These are phyloP conservation scores for Brachirus orientalis DNA, from an alignment of 2,113 vertebrate species.

Conservation along the genomic window DNA sequence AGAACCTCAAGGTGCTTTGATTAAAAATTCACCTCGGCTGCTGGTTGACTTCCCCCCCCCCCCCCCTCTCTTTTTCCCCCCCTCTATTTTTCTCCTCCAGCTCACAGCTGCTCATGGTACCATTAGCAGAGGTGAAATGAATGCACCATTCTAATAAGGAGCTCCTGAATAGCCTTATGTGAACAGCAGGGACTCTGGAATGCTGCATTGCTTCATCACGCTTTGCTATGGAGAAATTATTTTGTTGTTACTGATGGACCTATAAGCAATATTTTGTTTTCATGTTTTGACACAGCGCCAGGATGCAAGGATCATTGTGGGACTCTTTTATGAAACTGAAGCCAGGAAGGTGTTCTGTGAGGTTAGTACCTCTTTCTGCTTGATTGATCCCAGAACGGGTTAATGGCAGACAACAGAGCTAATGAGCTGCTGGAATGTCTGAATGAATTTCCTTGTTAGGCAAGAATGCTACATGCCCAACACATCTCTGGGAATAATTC, in stretches of 20 bases:
- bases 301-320: slow-evolving; percentile 95
- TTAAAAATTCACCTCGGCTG: slow-evolving; percentile 77
- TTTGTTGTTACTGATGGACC: slow-evolving; percentile 27
- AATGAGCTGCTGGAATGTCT: slow-evolving; percentile 50
- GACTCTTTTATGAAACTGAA: slow-evolving; percentile 96
- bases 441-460: no score
- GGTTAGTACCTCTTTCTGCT: slow-evolving; percentile 77
- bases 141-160: slow-evolving; percentile 66
- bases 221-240: slow-evolving; percentile 21
- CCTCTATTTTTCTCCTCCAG: slow-evolving; percentile 4
- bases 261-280: slow-evolving; percentile 32
- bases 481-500: no score
- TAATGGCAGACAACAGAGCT: slow-evolving; percentile 45
- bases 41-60: slow-evolving; percentile 17
- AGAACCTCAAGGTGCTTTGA: slow-evolving; percentile 93
- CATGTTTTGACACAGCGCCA: slow-evolving; percentile 84
- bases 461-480: no score
- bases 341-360: slow-evolving; percentile 96
- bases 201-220: slow-evolving; percentile 35
- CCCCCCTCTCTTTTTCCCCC: neutral
- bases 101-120: slow-evolving; percentile 58
- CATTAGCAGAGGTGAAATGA: slow-evolving; percentile 72
- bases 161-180: slow-evolving; percentile 52
- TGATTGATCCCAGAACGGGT: slow-evolving; percentile 38
- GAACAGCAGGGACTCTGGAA: slow-evolving; percentile 58